Percentiles rank a stretch among this genome's conserved stretches.
These are phyloP conservation scores for Phytoseiulus persimilis DNA, from an alignment of 2,888 invertebrate genomes.

Conservation along the genomic window DNA sequence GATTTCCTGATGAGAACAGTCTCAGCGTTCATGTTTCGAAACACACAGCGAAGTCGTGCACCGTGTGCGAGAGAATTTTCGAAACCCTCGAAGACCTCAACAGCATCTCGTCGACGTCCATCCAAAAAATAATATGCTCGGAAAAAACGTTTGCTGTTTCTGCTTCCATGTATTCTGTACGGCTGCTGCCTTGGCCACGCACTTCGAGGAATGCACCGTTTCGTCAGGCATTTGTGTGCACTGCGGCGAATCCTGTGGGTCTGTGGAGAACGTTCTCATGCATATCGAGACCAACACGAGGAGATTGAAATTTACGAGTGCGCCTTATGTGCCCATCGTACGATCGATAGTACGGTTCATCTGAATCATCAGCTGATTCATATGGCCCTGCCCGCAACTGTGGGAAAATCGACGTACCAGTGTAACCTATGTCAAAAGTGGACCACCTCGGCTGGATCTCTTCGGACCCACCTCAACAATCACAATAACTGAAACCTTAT, in stretches of 20 bases:
- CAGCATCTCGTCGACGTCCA: conserved; percentile 7
- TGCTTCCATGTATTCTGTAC: conserved; percentile 30
- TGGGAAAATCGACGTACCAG: neutral
- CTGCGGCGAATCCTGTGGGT: conserved; percentile 21
- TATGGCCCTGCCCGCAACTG: neutral
- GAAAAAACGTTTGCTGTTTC: neutral
- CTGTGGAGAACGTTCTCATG: neutral
- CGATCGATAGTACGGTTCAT: conserved; percentile 26
- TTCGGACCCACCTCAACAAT: conserved; percentile 19
- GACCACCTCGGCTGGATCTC: conserved; percentile 13
- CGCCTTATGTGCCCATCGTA: conserved; percentile 6
- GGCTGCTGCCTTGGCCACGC: neutral
- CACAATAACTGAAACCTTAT: conserved; percentile 21
- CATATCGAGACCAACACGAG: conserved; percentile 14
- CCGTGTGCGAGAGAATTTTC: neutral
- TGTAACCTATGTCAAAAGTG: conserved; percentile 11
- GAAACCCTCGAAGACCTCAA: neutral
- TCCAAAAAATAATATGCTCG: conserved; percentile 8
- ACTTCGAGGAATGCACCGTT: neutral
- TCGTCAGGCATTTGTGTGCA: neutral
- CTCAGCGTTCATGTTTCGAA: neutral
- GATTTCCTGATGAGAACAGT: neutral
- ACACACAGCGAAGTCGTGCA: neutral
- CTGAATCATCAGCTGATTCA: conserved; percentile 22
- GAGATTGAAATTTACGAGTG: conserved; percentile 10